Evolutionary conservation across 2,797 vertebrate genomes (phyloP).

Genomic region (Phoeniculus purpureus): DNA sequence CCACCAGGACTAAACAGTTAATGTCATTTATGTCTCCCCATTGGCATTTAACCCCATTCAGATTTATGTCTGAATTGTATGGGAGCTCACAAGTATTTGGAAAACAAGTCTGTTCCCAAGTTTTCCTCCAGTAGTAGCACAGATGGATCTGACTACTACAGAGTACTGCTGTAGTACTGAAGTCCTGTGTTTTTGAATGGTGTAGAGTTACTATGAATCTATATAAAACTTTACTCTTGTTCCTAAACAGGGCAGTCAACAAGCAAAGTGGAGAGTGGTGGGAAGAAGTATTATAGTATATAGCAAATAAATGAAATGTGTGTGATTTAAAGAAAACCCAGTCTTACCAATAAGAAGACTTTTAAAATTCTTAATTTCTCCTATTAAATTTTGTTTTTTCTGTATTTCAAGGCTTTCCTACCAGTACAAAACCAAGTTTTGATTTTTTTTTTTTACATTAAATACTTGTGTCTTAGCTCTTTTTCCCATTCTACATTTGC

Average conservation of each 20-base stretch:
- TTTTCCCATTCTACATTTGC: slow-evolving; percentile 64
- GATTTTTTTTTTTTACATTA: neutral
- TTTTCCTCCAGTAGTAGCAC: neutral
- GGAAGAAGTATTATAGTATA: neutral
- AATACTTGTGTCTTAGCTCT: slow-evolving; percentile 19
- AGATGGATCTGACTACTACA: neutral
- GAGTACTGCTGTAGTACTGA: neutral
- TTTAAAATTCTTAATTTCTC: neutral
- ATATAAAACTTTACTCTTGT: neutral
- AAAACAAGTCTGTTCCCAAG: neutral
- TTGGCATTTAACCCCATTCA: too few species aligned
- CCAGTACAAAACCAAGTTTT: neutral
- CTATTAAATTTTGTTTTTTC: neutral
- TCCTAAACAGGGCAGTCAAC: neutral
- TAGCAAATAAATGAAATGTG: neutral
- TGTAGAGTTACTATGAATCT: neutral
- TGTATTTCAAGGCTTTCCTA: slow-evolving; percentile 18
- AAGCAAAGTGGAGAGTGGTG: neutral
- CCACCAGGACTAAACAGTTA: neutral
- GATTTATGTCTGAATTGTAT: neutral
- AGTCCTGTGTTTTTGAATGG: neutral
- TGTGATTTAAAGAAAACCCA: neutral
- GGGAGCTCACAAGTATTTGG: neutral
- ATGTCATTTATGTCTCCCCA: neutral
- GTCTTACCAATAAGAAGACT: neutral